phyloP scores from a whole-genome alignment of 2,113 vertebrate species.

The human region GRCh38 chr14:50724501-50725000 shows the following conservation, averaged over 20 bases:
- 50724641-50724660: not conserved
- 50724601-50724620: not conserved
- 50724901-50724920: not conserved
- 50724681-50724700: not conserved
- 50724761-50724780: not conserved
- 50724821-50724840: not conserved
- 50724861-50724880: not conserved
- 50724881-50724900: not conserved
- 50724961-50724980: not conserved
- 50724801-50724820: not conserved
- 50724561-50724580: not conserved
- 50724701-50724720: not conserved
- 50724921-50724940: not conserved
- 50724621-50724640: not conserved
- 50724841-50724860: not conserved
- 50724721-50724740: too few species aligned
- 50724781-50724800: not conserved
- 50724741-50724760: not conserved
- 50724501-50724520: not conserved
- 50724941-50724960: not conserved
- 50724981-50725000: not conserved
- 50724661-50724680: not conserved
- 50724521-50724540: not conserved
- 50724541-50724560: not conserved
- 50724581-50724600: not conserved